Evolutionary conservation across 2,888 invertebrate genomes (phyloP).

Genomic region (Yponomeuta evonymella): DNA sequence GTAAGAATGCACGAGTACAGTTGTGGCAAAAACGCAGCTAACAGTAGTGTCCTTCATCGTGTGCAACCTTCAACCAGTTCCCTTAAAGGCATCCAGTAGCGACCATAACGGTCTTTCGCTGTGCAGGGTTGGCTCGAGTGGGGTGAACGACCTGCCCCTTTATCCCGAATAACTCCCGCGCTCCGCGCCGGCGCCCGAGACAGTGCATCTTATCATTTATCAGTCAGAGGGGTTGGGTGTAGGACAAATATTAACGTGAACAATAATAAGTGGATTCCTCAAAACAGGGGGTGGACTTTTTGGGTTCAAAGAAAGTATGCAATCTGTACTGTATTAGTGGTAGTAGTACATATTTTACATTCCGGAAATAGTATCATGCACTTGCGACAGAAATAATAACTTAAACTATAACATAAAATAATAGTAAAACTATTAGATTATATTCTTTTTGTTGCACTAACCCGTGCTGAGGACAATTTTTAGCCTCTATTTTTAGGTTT

Average conservation of each 20-base stretch:
- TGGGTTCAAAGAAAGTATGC: neutral
- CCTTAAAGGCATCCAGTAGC: constrained; percentile 43
- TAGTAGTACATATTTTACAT: too few species aligned
- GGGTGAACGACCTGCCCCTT: constrained; percentile 44
- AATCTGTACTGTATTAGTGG: too few species aligned
- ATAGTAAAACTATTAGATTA: too few species aligned
- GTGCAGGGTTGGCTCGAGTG: constrained; percentile 32
- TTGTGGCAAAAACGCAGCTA: constrained; percentile 4
- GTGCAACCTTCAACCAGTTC: constrained; percentile 51
- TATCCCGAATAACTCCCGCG: constrained; percentile 36
- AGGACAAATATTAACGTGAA: neutral
- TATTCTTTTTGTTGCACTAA: too few species aligned
- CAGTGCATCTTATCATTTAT: constrained; percentile 18
- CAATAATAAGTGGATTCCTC: neutral
- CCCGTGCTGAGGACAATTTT: too few species aligned
- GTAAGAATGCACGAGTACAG: neutral
- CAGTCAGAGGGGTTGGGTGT: neutral
- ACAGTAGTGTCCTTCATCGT: constrained; percentile 16
- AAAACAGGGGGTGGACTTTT: neutral
- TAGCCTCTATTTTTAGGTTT: too few species aligned
- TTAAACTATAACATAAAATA: too few species aligned
- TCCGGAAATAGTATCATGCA: too few species aligned
- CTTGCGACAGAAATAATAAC: too few species aligned
- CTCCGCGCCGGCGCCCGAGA: constrained; percentile 37
- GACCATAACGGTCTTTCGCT: constrained; percentile 60